These are phyloP conservation scores for Ailuropoda melanoleuca DNA, from an alignment of 2,113 vertebrate species.

Conservation along the genomic window DNA sequence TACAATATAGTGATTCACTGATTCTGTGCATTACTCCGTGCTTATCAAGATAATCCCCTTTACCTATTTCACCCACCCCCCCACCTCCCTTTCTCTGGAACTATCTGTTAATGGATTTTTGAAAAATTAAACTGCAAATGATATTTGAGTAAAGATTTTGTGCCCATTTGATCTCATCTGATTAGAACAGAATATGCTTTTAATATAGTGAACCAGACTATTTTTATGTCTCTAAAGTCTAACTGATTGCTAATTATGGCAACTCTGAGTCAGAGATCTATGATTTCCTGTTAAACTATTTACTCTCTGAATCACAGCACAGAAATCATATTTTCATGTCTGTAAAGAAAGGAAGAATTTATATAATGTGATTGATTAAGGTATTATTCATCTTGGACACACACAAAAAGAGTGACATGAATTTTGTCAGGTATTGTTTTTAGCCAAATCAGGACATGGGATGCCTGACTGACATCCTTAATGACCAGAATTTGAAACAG, in stretches of 20 bases:
- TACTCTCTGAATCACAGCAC: not conserved
- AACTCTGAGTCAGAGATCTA: constrained; percentile 13
- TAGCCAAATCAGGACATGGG: not conserved
- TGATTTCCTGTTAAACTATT: constrained; percentile 50
- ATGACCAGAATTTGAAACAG: not conserved
- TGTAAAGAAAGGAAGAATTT: constrained; percentile 1
- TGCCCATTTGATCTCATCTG: not conserved
- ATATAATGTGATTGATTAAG: not conserved
- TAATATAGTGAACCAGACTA: not conserved
- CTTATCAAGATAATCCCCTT: no score
- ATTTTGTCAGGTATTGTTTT: not conserved
- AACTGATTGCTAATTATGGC: constrained; percentile 25
- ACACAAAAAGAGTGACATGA: not conserved
- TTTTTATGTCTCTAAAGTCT: not conserved
- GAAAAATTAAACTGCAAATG: not conserved
- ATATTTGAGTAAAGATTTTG: not conserved
- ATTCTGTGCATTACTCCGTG: no score
- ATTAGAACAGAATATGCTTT: constrained; percentile 4
- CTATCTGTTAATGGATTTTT: not conserved
- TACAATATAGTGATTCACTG: no score
- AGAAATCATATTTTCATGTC: not conserved
- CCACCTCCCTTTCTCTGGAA: no score
- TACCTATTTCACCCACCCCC: no score
- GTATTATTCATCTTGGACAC: not conserved
- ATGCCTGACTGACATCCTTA: not conserved